Conservation (phyloP, 2,113 vertebrate species). For the Anguilla rostrata region DNA sequence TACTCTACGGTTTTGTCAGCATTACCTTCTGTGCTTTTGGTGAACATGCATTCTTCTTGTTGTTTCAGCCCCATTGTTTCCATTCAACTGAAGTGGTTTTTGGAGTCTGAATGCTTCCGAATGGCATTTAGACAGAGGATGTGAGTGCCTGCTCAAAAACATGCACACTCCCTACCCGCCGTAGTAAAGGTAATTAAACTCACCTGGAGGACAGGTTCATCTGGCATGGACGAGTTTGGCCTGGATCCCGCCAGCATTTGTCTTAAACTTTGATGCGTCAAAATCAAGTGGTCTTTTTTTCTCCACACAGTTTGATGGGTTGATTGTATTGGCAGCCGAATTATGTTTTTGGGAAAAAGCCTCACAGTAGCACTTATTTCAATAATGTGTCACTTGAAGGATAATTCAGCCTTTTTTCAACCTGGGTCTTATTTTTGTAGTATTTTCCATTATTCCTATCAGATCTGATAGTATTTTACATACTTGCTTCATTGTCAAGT, state of each 20-base stretch:
- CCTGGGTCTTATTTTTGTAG: too few relatives aligned
- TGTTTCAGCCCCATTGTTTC: constrained; percentile 48
- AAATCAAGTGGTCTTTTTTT: too few relatives aligned
- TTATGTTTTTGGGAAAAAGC: neutral
- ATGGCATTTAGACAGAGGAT: constrained; percentile 55
- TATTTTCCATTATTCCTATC: too few relatives aligned
- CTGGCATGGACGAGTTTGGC: neutral
- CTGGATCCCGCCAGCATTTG: neutral
- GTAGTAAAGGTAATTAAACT: neutral
- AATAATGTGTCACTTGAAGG: constrained; percentile 7
- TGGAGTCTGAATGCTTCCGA: constrained; percentile 50
- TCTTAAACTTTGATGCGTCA: neutral
- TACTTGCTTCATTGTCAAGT: too few relatives aligned
- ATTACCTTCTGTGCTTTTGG: constrained; percentile 34
- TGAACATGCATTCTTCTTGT: constrained; percentile 47
- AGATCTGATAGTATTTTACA: too few relatives aligned
- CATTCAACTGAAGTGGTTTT: constrained; percentile 64
- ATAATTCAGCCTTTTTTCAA: too few relatives aligned
- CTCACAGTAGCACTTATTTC: constrained; percentile 26
- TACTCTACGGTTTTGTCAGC: constrained; percentile 36
- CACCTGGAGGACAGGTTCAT: neutral
- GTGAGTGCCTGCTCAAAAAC: constrained; percentile 48
- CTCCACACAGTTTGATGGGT: too few relatives aligned
- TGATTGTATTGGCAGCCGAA: too few relatives aligned
- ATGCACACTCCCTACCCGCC: neutral